Evolutionary conservation across 2,113 vertebrate genomes (phyloP).

Genomic region (Brachyhypopomus gauderio): DNA sequence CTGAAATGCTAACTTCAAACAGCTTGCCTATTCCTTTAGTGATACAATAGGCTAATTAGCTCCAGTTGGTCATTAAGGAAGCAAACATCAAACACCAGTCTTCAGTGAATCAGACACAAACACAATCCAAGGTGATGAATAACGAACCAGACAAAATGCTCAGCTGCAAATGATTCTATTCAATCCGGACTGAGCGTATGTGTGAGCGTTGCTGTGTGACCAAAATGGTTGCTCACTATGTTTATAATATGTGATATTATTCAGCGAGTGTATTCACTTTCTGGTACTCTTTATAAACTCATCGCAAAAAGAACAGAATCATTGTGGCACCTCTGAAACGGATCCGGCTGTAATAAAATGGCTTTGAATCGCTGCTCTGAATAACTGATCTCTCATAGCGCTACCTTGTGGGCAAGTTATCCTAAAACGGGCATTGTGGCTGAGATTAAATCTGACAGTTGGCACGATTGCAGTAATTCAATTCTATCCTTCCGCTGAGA

Average conservation of each 20-base stretch:
- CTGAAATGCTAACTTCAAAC: slow-evolving; percentile 51
- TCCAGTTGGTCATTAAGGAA: slow-evolving; percentile 61
- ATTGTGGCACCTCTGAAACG: not conserved
- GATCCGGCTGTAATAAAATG: not conserved
- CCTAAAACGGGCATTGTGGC: not conserved
- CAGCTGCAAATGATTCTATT: slow-evolving; percentile 61
- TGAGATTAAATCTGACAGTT: slow-evolving; percentile 17
- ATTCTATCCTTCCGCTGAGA: not conserved
- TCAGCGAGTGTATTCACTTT: slow-evolving; percentile 1
- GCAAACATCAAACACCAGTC: slow-evolving; percentile 60
- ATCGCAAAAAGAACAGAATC: not conserved
- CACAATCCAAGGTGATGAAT: slow-evolving; percentile 62
- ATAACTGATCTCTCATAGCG: not conserved
- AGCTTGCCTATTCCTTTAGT: slow-evolving; percentile 51
- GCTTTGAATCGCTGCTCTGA: not conserved
- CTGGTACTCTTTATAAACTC: slow-evolving; percentile 11
- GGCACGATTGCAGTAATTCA: not conserved
- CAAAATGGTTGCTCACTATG: not conserved
- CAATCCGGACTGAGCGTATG: slow-evolving; percentile 47
- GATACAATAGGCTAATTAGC: slow-evolving; percentile 59
- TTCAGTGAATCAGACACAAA: slow-evolving; percentile 63
- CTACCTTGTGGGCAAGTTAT: not conserved
- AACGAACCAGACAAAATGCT: slow-evolving; percentile 64
- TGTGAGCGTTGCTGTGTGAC: not conserved
- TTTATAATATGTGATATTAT: not conserved